Conservation (phyloP, 2,888 invertebrate species). For the Therioaphis trifolii region DNA sequence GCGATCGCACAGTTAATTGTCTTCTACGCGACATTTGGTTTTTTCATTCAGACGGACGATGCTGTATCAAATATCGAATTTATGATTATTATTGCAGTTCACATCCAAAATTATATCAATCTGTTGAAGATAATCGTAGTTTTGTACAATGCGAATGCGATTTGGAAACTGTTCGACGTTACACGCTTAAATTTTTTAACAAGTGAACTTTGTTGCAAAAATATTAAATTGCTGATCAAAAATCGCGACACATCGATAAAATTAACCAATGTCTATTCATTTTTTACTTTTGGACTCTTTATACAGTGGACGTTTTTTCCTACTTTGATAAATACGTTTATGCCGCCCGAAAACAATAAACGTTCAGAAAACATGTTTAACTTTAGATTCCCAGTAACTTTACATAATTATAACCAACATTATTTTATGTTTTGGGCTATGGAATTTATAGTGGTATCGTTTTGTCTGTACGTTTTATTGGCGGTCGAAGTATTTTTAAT, state of each 20-base stretch:
- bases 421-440: neutral
- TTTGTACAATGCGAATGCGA: neutral
- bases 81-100: neutral
- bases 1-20: neutral
- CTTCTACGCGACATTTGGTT: neutral
- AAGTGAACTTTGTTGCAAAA: neutral
- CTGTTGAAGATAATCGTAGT: neutral
- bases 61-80: neutral
- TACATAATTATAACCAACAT: neutral
- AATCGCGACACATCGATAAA: neutral
- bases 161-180: neutral
- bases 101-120: neutral
- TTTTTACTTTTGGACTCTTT: neutral
- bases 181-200: neutral
- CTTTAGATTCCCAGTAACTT: neutral
- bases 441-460: neutral
- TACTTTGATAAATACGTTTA: neutral
- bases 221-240: neutral
- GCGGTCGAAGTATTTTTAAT: neutral
- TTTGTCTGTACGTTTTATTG: neutral
- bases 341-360: neutral
- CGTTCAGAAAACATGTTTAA: neutral
- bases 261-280: neutral
- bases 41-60: neutral
- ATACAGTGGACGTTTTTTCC: neutral